Conservation (phyloP, 2,113 vertebrate species). For the Panurus biarmicus region DNA sequence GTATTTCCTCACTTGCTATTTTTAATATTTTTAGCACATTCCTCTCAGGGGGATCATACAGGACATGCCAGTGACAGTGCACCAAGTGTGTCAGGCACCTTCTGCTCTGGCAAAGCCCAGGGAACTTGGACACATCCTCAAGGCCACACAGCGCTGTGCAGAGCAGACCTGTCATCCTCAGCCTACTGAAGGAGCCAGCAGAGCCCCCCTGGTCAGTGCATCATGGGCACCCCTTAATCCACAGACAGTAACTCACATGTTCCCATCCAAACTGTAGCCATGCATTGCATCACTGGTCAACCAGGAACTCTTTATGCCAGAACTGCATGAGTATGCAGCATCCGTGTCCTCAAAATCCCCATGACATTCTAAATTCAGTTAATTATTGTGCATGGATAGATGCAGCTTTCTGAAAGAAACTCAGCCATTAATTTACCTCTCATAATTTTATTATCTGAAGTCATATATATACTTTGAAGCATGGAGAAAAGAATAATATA, state of each 20-base stretch:
- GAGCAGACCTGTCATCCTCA: neutral
- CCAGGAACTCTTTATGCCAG: slow-evolving; percentile 16
- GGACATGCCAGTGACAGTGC: neutral
- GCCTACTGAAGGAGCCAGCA: neutral
- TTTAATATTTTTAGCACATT: neutral
- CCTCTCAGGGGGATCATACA: neutral
- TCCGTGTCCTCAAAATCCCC: slow-evolving; percentile 43
- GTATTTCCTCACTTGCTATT: neutral
- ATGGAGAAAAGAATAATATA: neutral
- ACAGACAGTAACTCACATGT: neutral
- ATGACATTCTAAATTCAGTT: slow-evolving; percentile 26
- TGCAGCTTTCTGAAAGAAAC: slow-evolving; percentile 52
- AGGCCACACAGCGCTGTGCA: no score
- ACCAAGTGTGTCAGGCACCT: neutral
- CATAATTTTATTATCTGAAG: slow-evolving; percentile 14
- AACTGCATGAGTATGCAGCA: neutral
- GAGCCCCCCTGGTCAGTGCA: neutral
- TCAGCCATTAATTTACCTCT: neutral
- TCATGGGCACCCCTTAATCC: neutral
- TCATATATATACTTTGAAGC: neutral
- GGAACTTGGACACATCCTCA: neutral
- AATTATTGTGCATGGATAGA: slow-evolving; percentile 11
- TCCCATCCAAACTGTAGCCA: neutral
- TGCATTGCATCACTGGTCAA: neutral
- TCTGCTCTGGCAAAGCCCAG: neutral